Percentiles rank a stretch among this genome's conserved stretches.
These are phyloP conservation scores for Microtus montanus DNA, from an alignment of 2,113 vertebrate species.

Conservation along the genomic window DNA sequence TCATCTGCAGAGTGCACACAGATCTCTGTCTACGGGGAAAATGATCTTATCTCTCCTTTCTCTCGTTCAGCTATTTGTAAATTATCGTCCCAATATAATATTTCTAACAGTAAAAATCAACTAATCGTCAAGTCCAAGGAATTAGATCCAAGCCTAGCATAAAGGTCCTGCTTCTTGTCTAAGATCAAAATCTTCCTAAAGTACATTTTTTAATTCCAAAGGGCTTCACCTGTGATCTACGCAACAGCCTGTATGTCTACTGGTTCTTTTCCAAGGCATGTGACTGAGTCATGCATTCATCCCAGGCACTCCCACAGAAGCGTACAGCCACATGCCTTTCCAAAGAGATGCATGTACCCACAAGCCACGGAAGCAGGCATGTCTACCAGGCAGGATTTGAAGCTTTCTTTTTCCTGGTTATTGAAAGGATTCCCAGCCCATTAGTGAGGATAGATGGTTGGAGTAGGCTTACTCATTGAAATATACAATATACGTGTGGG, in stretches of 20 bases:
- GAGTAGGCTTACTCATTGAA: constrained; percentile 14
- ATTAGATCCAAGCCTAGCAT: not conserved
- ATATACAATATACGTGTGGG: not conserved
- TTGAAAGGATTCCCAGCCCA: not conserved
- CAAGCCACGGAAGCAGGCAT: constrained; percentile 57
- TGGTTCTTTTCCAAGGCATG: constrained; percentile 55
- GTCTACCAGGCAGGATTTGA: not conserved
- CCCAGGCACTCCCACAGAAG: constrained; percentile 46
- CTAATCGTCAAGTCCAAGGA: constrained; percentile 3
- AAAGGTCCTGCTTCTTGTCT: constrained; percentile 4
- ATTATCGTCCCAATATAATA: not conserved
- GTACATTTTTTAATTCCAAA: constrained; percentile 48
- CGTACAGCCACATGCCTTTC: constrained; percentile 52
- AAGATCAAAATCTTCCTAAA: not conserved
- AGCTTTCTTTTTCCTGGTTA: not conserved
- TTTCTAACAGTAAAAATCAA: constrained; percentile 48
- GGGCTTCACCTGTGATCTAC: constrained; percentile 42
- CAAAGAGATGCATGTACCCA: not conserved
- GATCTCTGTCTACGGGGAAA: constrained; percentile 34
- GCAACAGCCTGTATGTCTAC: not conserved
- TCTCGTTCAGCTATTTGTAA: constrained; percentile 6
- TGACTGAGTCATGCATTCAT: constrained; percentile 48
- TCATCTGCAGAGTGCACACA: constrained; percentile 37
- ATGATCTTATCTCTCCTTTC: constrained; percentile 45
- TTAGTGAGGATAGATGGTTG: not conserved